These are phyloP conservation scores for Liolophura sinensis DNA, from an alignment of 1,140 invertebrate genomes.

Conservation along the genomic window DNA sequence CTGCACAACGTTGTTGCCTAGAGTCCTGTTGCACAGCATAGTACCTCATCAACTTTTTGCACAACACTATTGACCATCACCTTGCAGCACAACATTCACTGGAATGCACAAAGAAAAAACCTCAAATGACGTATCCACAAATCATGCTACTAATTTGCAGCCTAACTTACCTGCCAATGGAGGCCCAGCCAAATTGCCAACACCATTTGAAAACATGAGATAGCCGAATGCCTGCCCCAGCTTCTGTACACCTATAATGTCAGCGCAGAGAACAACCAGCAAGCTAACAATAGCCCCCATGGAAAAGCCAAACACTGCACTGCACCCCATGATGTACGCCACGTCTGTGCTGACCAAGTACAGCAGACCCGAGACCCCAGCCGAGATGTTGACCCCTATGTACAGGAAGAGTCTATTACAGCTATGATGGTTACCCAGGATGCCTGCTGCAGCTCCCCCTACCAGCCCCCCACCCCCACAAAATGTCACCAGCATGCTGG, in stretches of 20 bases:
- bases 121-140: too few species aligned
- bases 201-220: constrained; percentile 47
- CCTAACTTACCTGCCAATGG: constrained; percentile 41
- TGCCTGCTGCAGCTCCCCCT: constrained; percentile 37
- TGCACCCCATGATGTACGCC: constrained; percentile 14
- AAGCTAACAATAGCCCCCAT: constrained; percentile 47
- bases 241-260: constrained; percentile 36
- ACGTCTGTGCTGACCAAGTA: constrained; percentile 21
- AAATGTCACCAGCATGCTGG: constrained; percentile 28
- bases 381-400: constrained; percentile 28
- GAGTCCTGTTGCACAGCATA: too few species aligned
- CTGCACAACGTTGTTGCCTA: too few species aligned
- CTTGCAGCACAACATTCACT: too few species aligned
- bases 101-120: too few species aligned
- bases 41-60: too few species aligned
- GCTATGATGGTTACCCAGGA: constrained; percentile 33
- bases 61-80: too few species aligned
- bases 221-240: constrained; percentile 44
- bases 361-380: constrained; percentile 26
- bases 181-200: constrained; percentile 44
- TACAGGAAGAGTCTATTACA: constrained; percentile 33
- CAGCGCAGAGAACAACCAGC: constrained; percentile 38
- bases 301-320: constrained; percentile 24
- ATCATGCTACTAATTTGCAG: too few species aligned
- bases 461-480: constrained; percentile 34